phyloP scores from a whole-genome alignment of 2,113 vertebrate genomes.

The Alaudala cheleensis region DNA sequence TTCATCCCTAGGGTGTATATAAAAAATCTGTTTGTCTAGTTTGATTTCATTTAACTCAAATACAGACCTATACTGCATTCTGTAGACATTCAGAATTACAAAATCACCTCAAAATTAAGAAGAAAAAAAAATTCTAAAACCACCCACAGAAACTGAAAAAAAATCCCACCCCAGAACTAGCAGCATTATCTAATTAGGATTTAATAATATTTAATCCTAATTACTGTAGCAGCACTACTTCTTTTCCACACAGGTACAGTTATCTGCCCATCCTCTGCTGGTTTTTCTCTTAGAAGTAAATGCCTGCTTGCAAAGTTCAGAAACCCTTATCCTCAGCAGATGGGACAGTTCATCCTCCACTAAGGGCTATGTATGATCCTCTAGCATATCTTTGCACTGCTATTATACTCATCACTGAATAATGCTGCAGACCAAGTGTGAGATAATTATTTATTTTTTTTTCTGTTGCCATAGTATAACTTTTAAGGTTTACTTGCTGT shows the following conservation, averaged over 20 bases:
- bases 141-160: background rate
- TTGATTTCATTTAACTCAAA: background rate
- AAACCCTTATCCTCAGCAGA: background rate
- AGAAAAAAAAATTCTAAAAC: background rate
- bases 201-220: background rate
- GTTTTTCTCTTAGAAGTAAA: background rate
- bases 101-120: background rate
- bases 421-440: constrained; percentile 39
- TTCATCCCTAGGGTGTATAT: background rate
- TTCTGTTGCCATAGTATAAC: background rate
- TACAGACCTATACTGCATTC: background rate
- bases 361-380: background rate
- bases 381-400: background rate
- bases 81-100: background rate
- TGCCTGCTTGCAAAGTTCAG: background rate
- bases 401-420: constrained; percentile 50
- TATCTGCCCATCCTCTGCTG: background rate
- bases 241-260: background rate
- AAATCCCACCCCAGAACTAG: background rate
- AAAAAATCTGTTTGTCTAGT: background rate
- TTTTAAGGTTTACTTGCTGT: background rate
- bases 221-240: background rate
- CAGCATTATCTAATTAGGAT: background rate
- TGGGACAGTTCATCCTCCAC: background rate
- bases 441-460: background rate